phyloP scores from a whole-genome alignment of 1,140 invertebrate genomes.

The Manduca sexta region DNA sequence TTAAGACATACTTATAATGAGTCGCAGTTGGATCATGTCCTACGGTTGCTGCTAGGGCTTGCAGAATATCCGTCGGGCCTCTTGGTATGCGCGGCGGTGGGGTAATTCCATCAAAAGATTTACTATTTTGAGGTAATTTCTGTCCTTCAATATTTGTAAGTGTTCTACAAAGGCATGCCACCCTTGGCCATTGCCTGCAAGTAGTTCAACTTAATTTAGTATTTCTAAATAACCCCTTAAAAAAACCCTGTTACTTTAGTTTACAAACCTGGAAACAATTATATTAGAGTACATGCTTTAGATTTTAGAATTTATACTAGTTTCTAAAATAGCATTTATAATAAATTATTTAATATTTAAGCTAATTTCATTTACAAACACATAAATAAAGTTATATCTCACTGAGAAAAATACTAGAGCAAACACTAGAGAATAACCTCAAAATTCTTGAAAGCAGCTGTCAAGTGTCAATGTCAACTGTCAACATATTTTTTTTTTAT shows the following conservation, averaged over 20 bases:
- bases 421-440: too few species aligned
- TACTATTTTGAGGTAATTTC: slow-evolving; percentile 38
- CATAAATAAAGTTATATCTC: too few species aligned
- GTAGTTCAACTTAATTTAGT: background rate
- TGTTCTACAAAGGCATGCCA: slow-evolving; percentile 45
- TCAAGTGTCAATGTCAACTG: too few species aligned
- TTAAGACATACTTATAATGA: slow-evolving; percentile 79
- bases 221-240: background rate
- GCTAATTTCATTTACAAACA: too few species aligned
- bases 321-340: too few species aligned
- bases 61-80: slow-evolving; percentile 86
- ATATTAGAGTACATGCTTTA: slow-evolving; percentile 1
- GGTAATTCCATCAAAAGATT: slow-evolving; percentile 54
- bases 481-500: too few species aligned
- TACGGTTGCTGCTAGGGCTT: slow-evolving; percentile 85
- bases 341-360: too few species aligned
- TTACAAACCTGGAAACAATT: background rate
- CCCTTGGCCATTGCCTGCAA: slow-evolving; percentile 46
- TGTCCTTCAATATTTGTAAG: slow-evolving; percentile 51
- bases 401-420: too few species aligned
- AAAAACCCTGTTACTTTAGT: too few species aligned
- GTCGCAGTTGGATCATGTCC: slow-evolving; percentile 84
- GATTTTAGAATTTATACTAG: background rate
- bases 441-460: too few species aligned
- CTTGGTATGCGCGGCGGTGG: slow-evolving; percentile 81